Evolutionary conservation across 2,113 vertebrate genomes (phyloP).

Genomic region (Onychorhynchus coronatus): DNA sequence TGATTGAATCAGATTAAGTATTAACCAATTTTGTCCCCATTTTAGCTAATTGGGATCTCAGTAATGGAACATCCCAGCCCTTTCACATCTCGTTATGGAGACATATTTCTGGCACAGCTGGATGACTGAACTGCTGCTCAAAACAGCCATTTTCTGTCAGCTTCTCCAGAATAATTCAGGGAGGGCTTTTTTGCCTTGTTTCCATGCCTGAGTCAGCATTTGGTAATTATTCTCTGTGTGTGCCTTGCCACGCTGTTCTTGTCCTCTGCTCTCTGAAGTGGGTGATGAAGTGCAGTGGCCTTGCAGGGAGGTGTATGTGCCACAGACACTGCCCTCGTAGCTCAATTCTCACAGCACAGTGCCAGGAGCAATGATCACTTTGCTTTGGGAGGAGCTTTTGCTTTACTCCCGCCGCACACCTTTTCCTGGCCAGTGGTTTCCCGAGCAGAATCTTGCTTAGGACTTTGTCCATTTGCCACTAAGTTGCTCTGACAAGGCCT

Average conservation of each 20-base stretch:
- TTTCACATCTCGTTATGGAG: slow-evolving; percentile 10
- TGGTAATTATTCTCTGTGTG: neutral
- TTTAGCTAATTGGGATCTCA: slow-evolving; percentile 36
- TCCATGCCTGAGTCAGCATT: neutral
- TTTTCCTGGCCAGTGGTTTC: neutral
- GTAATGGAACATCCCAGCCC: slow-evolving; percentile 18
- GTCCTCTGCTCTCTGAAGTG: neutral
- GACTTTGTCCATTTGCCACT: neutral
- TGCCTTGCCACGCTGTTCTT: neutral
- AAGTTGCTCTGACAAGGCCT: neutral
- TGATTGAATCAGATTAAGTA: slow-evolving; percentile 29
- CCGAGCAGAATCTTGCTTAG: neutral
- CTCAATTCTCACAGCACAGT: neutral
- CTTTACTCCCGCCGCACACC: neutral
- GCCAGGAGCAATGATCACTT: neutral
- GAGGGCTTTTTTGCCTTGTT: neutral
- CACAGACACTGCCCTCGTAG: neutral
- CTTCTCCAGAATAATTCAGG: neutral
- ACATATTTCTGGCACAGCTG: neutral
- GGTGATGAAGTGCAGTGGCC: neutral
- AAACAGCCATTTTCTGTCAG: neutral
- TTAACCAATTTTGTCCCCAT: slow-evolving; percentile 40
- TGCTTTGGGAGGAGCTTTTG: neutral
- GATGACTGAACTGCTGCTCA: neutral
- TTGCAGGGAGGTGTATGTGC: neutral